These are phyloP conservation scores for Geotrupes spiniger DNA, from an alignment of 2,888 invertebrate species.

Conservation along the genomic window DNA sequence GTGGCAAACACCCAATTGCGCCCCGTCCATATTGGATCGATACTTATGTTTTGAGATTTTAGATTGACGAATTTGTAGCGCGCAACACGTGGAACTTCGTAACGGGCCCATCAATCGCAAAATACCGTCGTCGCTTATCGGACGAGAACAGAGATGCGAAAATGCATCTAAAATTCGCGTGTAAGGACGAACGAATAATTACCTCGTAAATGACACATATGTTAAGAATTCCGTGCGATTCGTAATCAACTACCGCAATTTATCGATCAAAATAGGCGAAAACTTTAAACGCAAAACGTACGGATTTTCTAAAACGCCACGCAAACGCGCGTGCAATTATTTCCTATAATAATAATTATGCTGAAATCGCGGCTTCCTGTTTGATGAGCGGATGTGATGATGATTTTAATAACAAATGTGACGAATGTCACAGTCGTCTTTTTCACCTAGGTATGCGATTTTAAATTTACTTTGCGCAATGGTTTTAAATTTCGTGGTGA, in stretches of 20 bases:
- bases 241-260: not conserved
- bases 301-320: too few relatives aligned
- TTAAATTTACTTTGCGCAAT: too few relatives aligned
- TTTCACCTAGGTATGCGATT: too few relatives aligned
- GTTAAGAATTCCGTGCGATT: not conserved
- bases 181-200: not conserved
- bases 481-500: too few relatives aligned
- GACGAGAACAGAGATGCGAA: not conserved
- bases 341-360: too few relatives aligned
- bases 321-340: too few relatives aligned
- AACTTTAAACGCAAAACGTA: too few relatives aligned
- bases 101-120: not conserved
- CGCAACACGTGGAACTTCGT: conserved; percentile 38
- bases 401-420: too few relatives aligned
- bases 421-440: too few relatives aligned
- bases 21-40: conserved; percentile 37
- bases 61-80: conserved; percentile 29
- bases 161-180: not conserved
- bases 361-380: too few relatives aligned
- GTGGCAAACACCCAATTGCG: conserved; percentile 18
- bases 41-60: conserved; percentile 34
- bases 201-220: not conserved
- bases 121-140: not conserved
- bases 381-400: too few relatives aligned
- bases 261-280: not conserved